Evolutionary conservation across 2,888 invertebrate species (phyloP).

Genomic region (Clanis bilineata): DNA sequence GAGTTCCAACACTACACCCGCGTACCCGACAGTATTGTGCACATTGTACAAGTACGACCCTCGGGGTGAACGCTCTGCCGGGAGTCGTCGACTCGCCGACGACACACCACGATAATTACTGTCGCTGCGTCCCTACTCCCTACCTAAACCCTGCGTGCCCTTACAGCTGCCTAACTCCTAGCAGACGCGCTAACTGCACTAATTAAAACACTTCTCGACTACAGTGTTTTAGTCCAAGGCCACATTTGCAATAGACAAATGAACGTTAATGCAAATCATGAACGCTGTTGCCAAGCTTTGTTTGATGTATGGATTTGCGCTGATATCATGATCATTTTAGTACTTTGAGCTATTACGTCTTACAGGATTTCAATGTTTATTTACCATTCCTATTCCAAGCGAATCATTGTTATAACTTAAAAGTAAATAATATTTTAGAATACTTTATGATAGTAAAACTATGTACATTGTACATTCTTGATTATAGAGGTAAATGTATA

Average conservation of each 20-base stretch:
- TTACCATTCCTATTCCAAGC: too few relatives aligned
- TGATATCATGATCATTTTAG: not conserved
- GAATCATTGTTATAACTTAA: too few relatives aligned
- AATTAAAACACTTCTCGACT: slow-evolving; percentile 45
- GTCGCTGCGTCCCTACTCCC: slow-evolving; percentile 66
- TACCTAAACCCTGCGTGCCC: slow-evolving; percentile 39
- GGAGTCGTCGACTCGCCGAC: slow-evolving; percentile 74
- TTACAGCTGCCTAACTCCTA: slow-evolving; percentile 39
- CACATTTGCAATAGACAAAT: slow-evolving; percentile 18
- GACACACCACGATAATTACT: slow-evolving; percentile 69
- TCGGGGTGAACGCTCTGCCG: slow-evolving; percentile 77
- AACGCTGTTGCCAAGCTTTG: not conserved
- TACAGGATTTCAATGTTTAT: too few relatives aligned
- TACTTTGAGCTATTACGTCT: not conserved
- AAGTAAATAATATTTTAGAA: too few relatives aligned
- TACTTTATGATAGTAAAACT: too few relatives aligned
- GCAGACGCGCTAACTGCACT: slow-evolving; percentile 39
- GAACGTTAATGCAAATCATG: slow-evolving; percentile 7
- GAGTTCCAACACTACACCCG: too few relatives aligned
- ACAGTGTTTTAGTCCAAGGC: slow-evolving; percentile 31
- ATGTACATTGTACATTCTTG: too few relatives aligned
- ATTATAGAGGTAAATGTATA: too few relatives aligned
- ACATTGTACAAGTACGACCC: slow-evolving; percentile 54
- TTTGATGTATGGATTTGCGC: not conserved
- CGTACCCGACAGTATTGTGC: slow-evolving; percentile 67